Conservation (phyloP, 2,888 invertebrate genomes). For the Dysmachus trigonus region DNA sequence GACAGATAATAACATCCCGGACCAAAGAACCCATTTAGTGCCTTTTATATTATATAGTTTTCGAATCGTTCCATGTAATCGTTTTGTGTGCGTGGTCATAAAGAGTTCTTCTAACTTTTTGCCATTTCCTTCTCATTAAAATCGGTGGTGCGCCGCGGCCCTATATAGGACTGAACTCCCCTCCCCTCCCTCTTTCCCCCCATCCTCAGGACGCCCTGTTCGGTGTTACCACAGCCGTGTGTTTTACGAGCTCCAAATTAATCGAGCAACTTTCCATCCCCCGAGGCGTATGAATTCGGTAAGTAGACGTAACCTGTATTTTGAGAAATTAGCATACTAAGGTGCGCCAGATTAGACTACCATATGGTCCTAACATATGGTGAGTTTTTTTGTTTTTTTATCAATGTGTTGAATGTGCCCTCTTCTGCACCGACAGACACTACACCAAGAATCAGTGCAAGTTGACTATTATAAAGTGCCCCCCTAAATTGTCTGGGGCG, state of each 20-base stretch:
- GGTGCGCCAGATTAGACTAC: background rate
- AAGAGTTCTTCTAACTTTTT: background rate
- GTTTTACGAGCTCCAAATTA: conserved; percentile 13
- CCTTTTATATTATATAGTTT: background rate
- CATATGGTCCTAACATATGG: conserved; percentile 13
- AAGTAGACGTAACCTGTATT: background rate
- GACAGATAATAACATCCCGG: background rate
- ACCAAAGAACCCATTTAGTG: background rate
- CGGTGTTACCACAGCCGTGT: background rate
- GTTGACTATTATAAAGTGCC: background rate
- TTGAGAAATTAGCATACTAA: background rate
- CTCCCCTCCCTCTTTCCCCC: background rate
- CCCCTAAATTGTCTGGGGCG: background rate
- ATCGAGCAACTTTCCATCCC: background rate
- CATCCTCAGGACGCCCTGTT: background rate
- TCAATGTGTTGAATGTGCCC: background rate
- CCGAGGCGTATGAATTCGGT: background rate
- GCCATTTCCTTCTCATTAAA: conserved; percentile 5
- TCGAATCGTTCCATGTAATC: background rate
- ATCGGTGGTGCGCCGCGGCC: conserved; percentile 6
- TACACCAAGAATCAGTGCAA: background rate
- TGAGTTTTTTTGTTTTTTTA: background rate
- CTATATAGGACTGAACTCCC: background rate
- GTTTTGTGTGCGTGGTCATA: background rate
- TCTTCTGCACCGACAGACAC: background rate